These are phyloP conservation scores for Paedocypris micromegethes DNA, from an alignment of 2,797 vertebrate species.

Conservation along the genomic window DNA sequence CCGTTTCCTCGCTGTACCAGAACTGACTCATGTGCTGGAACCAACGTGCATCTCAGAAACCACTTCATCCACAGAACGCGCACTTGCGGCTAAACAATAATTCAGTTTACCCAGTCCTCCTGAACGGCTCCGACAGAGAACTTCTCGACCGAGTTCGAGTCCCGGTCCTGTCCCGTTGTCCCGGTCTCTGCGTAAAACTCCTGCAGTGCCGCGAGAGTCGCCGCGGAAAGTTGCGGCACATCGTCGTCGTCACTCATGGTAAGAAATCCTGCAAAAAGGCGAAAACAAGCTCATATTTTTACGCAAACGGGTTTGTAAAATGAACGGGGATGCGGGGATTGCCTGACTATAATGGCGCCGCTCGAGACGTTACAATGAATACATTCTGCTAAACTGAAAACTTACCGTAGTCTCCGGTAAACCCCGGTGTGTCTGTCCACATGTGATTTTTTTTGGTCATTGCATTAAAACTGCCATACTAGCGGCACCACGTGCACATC, in stretches of 20 bases:
- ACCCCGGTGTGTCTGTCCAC: too few relatives aligned
- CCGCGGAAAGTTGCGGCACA: constrained; percentile 76
- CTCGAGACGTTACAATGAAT: too few relatives aligned
- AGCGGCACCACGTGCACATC: neutral
- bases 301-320: too few relatives aligned
- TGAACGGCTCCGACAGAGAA: constrained; percentile 76
- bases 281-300: too few relatives aligned
- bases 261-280: neutral
- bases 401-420: neutral
- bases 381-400: too few relatives aligned
- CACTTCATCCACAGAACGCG: neutral
- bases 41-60: neutral
- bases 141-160: constrained; percentile 32
- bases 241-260: constrained; percentile 78
- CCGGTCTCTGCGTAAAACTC: constrained; percentile 80
- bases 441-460: too few relatives aligned
- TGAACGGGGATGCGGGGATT: too few relatives aligned
- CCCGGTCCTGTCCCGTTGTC: constrained; percentile 39
- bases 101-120: constrained; percentile 84
- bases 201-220: constrained; percentile 80
- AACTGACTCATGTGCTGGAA: constrained; percentile 90
- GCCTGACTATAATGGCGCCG: too few relatives aligned
- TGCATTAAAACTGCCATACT: too few relatives aligned
- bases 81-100: too few relatives aligned
- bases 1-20: constrained; percentile 89